Evolutionary conservation across 2,113 vertebrate genomes (phyloP).

Genomic region (Pollimyrus isidori): DNA sequence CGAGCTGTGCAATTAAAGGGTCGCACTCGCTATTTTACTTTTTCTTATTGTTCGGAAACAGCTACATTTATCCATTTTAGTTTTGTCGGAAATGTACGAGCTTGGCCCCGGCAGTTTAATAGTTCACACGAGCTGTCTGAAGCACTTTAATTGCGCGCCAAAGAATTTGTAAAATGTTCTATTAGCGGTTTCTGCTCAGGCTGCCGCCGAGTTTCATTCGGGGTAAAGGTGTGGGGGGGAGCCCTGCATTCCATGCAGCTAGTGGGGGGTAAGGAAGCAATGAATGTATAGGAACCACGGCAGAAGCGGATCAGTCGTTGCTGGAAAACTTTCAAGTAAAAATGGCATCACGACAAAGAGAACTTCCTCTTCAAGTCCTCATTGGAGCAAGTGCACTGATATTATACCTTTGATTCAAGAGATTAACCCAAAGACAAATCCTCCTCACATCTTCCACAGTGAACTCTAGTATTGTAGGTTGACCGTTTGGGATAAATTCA

Average conservation of each 20-base stretch:
- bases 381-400: neutral
- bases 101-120: neutral
- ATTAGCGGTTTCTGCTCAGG: neutral
- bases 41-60: neutral
- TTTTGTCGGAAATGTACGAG: neutral
- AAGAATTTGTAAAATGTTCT: neutral
- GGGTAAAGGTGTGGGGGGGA: neutral
- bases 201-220: neutral
- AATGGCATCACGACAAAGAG: neutral
- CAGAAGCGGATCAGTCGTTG: neutral
- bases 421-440: neutral
- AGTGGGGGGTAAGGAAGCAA: neutral
- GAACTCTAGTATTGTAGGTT: neutral
- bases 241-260: neutral
- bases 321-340: neutral
- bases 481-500: neutral
- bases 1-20: neutral
- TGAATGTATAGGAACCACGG: neutral
- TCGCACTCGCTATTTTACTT: neutral
- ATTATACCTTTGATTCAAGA: neutral
- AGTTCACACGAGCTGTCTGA: neutral
- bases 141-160: neutral
- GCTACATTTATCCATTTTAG: neutral
- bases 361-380: neutral
- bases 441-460: neutral